Conservation (phyloP, 2,888 invertebrate genomes). For the Drosophila yooni region DNA sequence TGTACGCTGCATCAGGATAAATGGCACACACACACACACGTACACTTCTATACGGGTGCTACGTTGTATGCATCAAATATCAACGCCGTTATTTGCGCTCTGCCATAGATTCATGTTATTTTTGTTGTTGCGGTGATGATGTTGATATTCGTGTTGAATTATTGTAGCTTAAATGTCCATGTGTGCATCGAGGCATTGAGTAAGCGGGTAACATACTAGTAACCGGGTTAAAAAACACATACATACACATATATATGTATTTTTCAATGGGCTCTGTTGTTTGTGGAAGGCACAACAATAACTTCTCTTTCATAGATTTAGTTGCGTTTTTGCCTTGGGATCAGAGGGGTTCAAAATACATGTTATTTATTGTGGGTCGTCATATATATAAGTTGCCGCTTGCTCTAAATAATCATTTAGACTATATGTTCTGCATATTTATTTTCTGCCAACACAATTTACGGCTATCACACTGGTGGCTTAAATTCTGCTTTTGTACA, state of each 20-base stretch:
- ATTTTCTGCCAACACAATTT: neutral
- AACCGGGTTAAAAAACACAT: constrained; percentile 57
- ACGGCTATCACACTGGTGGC: neutral
- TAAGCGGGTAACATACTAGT: constrained; percentile 47
- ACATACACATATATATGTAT: neutral
- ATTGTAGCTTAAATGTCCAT: constrained; percentile 35
- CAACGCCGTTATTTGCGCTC: constrained; percentile 67
- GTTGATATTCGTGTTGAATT: constrained; percentile 48
- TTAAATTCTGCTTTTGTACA: neutral
- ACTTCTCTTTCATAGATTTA: constrained; percentile 16
- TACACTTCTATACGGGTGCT: constrained; percentile 4
- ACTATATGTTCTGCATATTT: neutral
- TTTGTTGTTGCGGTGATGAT: constrained; percentile 38
- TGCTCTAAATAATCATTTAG: constrained; percentile 2
- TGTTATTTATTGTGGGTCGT: constrained; percentile 23
- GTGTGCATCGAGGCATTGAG: constrained; percentile 43
- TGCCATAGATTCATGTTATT: constrained; percentile 52
- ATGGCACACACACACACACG: constrained; percentile 39
- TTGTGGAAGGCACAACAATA: constrained; percentile 33
- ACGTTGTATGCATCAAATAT: constrained; percentile 63
- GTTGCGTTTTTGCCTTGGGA: constrained; percentile 19
- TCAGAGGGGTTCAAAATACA: constrained; percentile 1
- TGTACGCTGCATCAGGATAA: constrained; percentile 58
- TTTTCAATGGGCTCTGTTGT: constrained; percentile 2
- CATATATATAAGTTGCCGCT: neutral